These are phyloP conservation scores for Tridacna crocea DNA, from an alignment of 2,888 invertebrate genomes.

Conservation along the genomic window DNA sequence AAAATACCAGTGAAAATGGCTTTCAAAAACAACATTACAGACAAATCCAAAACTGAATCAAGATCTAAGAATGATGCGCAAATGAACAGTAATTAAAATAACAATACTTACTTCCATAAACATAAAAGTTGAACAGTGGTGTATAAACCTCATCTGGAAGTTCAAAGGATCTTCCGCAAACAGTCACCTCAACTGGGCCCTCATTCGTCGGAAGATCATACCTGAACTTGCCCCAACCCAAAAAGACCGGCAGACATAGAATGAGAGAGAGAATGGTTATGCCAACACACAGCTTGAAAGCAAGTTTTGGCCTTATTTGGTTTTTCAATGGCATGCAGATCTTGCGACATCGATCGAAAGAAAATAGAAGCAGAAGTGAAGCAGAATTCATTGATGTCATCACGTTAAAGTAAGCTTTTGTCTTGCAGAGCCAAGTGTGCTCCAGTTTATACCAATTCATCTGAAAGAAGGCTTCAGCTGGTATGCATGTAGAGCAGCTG, in stretches of 20 bases:
- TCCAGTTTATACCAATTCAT: constrained; percentile 7
- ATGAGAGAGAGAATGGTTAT: background rate
- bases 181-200: background rate
- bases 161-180: background rate
- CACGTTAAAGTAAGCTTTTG: constrained; percentile 4
- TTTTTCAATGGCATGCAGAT: constrained; percentile 9
- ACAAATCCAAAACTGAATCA: too few species aligned
- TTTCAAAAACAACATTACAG: too few species aligned
- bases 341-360: constrained; percentile 15
- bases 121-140: background rate
- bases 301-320: constrained; percentile 4
- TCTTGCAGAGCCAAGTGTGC: constrained; percentile 7
- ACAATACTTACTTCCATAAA: background rate
- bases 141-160: background rate
- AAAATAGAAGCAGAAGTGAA: background rate
- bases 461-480: constrained; percentile 11
- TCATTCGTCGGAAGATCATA: background rate
- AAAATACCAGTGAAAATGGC: too few species aligned
- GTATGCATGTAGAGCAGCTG: constrained; percentile 16
- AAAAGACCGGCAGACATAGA: background rate
- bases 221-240: background rate
- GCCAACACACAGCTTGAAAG: background rate
- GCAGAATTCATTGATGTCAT: constrained; percentile 6
- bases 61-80: too few species aligned
- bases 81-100: background rate